A percentile compares a stretch with the other conserved stretches of the same genome.
Evolutionary conservation across 2,113 vertebrate genomes (phyloP).

Genomic region (Grantiella picta): DNA sequence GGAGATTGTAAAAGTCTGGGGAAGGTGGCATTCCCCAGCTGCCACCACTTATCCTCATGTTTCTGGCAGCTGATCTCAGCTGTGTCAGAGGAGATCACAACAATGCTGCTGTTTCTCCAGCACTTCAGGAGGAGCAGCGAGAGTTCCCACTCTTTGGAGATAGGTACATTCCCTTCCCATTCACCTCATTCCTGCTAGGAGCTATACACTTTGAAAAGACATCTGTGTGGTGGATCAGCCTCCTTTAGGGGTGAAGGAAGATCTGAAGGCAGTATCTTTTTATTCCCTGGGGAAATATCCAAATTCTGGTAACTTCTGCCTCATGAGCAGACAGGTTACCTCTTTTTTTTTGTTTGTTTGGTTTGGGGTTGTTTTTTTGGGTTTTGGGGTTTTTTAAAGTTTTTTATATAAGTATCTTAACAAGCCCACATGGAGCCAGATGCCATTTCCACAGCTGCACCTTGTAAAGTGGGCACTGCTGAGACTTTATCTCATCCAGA

Average conservation of each 20-base stretch:
- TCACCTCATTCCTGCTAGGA: not conserved
- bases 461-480: not conserved
- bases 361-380: not conserved
- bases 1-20: not conserved
- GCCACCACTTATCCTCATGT: not conserved
- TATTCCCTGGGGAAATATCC: not conserved
- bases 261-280: not conserved
- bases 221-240: not conserved
- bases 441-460: not conserved
- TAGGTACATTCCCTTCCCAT: not conserved
- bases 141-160: not conserved
- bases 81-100: not conserved
- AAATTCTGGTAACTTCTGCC: not conserved
- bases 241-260: not conserved
- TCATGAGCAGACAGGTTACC: not conserved
- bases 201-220: not conserved
- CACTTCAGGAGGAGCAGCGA: not conserved
- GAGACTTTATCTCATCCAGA: not conserved
- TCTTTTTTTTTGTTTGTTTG: not conserved
- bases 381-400: not conserved
- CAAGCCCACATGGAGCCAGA: not conserved
- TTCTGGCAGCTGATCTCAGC: not conserved
- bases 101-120: not conserved
- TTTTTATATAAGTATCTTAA: not conserved
- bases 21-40: not conserved